These are phyloP conservation scores for Sylvilagus bachmani DNA, from an alignment of 2,113 vertebrate genomes.

Conservation along the genomic window DNA sequence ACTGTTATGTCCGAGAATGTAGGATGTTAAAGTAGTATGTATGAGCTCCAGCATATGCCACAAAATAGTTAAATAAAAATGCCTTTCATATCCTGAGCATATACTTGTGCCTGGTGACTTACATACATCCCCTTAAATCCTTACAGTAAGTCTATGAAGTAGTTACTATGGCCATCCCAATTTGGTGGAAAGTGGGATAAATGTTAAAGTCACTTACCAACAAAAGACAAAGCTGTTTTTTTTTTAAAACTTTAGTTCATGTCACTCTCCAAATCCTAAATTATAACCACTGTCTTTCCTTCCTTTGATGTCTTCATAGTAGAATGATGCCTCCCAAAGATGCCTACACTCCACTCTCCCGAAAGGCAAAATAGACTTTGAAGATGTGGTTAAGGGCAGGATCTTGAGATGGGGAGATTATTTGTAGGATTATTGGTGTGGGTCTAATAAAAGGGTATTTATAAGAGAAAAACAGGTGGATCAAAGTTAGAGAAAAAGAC, in stretches of 20 bases:
- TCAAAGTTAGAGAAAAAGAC: not conserved
- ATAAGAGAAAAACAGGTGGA: not conserved
- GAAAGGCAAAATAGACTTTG: not conserved
- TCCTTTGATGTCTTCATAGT: not conserved
- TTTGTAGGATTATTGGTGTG: not conserved
- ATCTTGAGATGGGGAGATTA: not conserved
- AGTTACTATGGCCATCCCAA: not conserved
- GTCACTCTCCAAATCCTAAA: not conserved
- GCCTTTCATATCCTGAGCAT: not conserved
- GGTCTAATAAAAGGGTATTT: not conserved
- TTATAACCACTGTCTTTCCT: not conserved
- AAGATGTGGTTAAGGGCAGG: not conserved
- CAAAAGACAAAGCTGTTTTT: constrained; percentile 41
- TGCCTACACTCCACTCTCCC: not conserved
- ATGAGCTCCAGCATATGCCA: not conserved
- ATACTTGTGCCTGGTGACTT: not conserved
- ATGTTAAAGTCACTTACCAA: not conserved
- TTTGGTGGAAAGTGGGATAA: not conserved
- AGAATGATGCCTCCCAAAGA: not conserved
- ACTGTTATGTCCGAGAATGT: not conserved
- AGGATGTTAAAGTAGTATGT: not conserved
- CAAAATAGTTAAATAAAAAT: not conserved
- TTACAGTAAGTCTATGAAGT: not conserved
- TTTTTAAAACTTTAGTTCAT: not conserved
- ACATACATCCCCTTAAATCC: not conserved